These are phyloP conservation scores for Timema cristinae DNA, from an alignment of 2,888 invertebrate genomes.

Conservation along the genomic window DNA sequence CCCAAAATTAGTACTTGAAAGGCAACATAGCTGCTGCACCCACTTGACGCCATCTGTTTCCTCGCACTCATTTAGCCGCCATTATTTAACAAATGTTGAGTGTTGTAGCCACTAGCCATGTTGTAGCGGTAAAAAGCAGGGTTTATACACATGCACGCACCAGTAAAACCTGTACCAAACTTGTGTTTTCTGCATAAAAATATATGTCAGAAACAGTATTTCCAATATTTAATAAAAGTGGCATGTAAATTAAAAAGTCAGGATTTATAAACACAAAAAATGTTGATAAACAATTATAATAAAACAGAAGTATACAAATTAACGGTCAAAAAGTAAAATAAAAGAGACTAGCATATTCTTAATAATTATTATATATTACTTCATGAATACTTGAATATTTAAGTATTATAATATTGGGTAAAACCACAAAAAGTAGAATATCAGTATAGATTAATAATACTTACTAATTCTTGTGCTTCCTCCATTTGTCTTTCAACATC, in stretches of 20 bases:
- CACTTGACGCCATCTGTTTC: no score
- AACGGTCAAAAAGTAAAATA: neutral
- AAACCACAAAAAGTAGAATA: neutral
- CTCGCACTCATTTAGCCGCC: no score
- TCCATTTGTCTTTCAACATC: slow-evolving; percentile 77
- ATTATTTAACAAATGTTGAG: no score
- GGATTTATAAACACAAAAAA: slow-evolving; percentile 4
- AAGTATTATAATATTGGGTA: neutral
- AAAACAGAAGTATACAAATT: neutral
- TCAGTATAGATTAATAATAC: slow-evolving; percentile 33
- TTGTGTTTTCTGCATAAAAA: no score
- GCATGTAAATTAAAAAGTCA: neutral
- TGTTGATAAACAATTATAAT: slow-evolving; percentile 7
- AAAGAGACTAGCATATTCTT: neutral
- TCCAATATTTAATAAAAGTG: slow-evolving; percentile 2
- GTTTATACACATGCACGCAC: no score
- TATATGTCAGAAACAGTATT: no score
- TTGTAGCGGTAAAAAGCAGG: no score
- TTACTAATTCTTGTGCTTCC: slow-evolving; percentile 82
- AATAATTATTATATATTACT: no score
- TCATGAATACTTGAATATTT: neutral
- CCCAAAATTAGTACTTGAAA: no score
- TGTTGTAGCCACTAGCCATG: no score
- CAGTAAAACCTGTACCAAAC: no score
- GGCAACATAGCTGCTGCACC: no score